phyloP scores from a whole-genome alignment of 2,797 vertebrate species.

The Gymnothorax javanicus region DNA sequence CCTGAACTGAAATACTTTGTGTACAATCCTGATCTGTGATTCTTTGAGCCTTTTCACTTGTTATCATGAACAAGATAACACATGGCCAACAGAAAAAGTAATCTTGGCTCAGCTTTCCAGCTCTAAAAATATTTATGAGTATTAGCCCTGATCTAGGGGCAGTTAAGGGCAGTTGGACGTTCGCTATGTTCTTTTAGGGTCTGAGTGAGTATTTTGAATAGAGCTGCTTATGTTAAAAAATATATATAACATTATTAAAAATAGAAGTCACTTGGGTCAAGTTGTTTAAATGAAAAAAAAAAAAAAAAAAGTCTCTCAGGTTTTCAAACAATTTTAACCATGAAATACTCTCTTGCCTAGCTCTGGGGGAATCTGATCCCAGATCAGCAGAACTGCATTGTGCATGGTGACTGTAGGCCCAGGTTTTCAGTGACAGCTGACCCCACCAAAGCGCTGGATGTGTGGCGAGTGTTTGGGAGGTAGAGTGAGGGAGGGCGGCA shows the following conservation, averaged over 20 bases:
- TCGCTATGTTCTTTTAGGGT: too few relatives aligned
- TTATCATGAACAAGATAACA: not conserved
- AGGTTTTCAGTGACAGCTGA: not conserved
- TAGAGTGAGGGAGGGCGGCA: conserved; percentile 45
- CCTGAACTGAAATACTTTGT: not conserved
- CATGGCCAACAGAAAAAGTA: not conserved
- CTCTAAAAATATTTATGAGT: not conserved
- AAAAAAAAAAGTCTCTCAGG: too few relatives aligned
- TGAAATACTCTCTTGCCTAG: too few relatives aligned
- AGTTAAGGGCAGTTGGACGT: not conserved
- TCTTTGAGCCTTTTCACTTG: not conserved
- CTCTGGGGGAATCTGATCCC: not conserved
- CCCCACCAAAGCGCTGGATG: not conserved
- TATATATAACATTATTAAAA: too few relatives aligned
- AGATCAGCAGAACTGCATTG: not conserved
- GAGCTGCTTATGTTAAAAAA: too few relatives aligned
- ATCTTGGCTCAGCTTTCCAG: not conserved
- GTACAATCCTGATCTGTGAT: not conserved
- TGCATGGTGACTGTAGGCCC: too few relatives aligned
- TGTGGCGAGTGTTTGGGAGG: conserved; percentile 42
- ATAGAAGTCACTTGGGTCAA: too few relatives aligned
- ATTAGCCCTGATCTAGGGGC: not conserved
- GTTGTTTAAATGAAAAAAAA: too few relatives aligned
- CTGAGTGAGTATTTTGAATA: too few relatives aligned
- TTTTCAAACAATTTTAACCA: too few relatives aligned